Base-by-base conservation (phyloP, 35 echinoderm and acorn worm species). In the Chiridota heheva region DNA sequence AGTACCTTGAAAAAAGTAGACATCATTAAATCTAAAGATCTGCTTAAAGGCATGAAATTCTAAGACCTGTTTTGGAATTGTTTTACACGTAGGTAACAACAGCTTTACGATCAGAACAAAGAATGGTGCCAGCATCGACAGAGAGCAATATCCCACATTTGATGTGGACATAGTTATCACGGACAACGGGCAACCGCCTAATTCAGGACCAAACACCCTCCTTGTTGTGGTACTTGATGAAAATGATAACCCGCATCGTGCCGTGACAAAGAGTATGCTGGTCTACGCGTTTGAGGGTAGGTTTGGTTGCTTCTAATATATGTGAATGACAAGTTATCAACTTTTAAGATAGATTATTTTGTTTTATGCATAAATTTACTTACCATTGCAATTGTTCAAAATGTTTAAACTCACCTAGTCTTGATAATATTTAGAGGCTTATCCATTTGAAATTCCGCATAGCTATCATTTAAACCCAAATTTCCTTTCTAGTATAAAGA, bases 221-320 rank as follows among this genome's bases (percentile, higher is more conserved):
- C 82, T 75, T 2, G 80, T 98, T 20, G 58, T 33, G 43, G 65
- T 98, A 8, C 17, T 28, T 6, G 95, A 98, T 33, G 25, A 73
- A 25, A 98, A 98, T 67, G 95, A 98, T 48, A 91, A 98, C 59
- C 89, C 84, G 3, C 95, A 91, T 24, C 0, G 42, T 12, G 75
- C 80, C 29, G 59, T 51, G 35, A 86, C 49, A 32, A 98, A 98
- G 34, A 42, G 58, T 3, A 92, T 98, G 80, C 70, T 85, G 73
- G 95, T 98, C 28, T 98, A 98, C 67, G 90, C 80, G 38, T 98
- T 88, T 70, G 89, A 98, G 76, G 95, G 95, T 98, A 76, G 80
- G 94, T 15, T 43, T 5, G 49, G 12, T 12, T 53, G 48, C 48
- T 53, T 13, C 48, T n/a, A n/a, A n/a, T n/a, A n/a, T 4, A 6